Conservation (phyloP, 2,888 invertebrate genomes). For the Branchipolynoe longqiensis region DNA sequence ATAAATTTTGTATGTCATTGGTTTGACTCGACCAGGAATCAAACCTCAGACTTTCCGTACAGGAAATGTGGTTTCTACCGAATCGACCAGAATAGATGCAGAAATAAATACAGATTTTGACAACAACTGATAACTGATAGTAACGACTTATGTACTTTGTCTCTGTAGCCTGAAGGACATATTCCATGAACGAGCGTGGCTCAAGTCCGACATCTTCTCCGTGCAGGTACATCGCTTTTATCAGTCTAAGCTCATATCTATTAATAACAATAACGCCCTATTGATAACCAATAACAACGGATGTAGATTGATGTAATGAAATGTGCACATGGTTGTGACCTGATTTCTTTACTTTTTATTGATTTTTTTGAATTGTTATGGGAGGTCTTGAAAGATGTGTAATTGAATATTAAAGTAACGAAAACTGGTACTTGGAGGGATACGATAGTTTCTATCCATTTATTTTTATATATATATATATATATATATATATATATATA, state of each 20-base stretch:
- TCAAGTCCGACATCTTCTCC: slow-evolving; percentile 91
- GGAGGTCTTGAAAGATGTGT: no score
- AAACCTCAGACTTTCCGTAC: no score
- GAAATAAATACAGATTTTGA: background rate
- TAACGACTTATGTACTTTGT: background rate
- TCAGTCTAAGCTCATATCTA: no score
- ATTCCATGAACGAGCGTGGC: slow-evolving; percentile 97
- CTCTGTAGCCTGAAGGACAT: slow-evolving; percentile 91
- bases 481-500: no score
- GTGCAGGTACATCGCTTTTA: slow-evolving; percentile 79
- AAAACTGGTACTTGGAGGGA: no score
- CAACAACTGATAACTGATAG: background rate
- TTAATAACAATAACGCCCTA: background rate
- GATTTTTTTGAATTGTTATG: no score
- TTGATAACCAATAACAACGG: background rate
- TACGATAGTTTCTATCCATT: background rate
- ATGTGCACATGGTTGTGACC: background rate
- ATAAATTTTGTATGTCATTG: no score
- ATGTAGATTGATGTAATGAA: background rate
- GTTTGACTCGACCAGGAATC: no score
- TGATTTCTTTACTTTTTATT: background rate
- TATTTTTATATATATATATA: background rate
- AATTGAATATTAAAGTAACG: no score
- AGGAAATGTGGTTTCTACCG: background rate
- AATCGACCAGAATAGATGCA: background rate